Evolutionary conservation across 1,140 invertebrate species (phyloP), one percentile per base, ranked within the genome.

Genomic region (Drosophila kohkoa): DNA sequence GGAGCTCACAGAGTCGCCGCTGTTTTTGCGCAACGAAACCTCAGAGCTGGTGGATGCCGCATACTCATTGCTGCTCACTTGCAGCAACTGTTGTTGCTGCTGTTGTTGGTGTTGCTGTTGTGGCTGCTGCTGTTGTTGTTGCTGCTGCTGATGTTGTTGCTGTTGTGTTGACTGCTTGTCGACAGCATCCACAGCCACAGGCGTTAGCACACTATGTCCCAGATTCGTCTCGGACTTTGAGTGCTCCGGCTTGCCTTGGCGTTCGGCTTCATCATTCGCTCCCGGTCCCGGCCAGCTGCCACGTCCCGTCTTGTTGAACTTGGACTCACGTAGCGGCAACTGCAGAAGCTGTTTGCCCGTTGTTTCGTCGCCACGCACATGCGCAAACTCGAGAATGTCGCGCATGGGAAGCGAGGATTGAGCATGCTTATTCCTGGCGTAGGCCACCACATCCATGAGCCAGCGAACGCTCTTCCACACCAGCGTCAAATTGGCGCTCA

Each of bases 381-480:
- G 77, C 0, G 71, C 72, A 51, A 90, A 91, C 25, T 91, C 82
- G 3, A 92, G 77, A 1, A 92, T 82, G 7, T 92, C 90, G 0
- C 75, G 79, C 85, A 92, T 92, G 10, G 81, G 70, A 20, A 82
- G 16, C 5, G 81, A 73, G 5, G 81, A 75, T 11, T 89, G 86
- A 0, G 83, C 91, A 38, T 90, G 94, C 81, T 97, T 96, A 89
- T 99, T 98, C 63, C 98, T 94, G 1, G 98, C 98, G 90, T 98
- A 98, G 1, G 97, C 96, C 43, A 99, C 97, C 2, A 98, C 95
- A 82, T 99, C 98, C 94, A 98, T 97, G 1, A 99, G 94, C 98
- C 98, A 99, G 10, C 99, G 95, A 2, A 97, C 96, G 20, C 96
- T 95, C 90, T 98, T 98, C 98, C 98, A 99, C 1, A 97, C 95